Percentiles rank a stretch among this genome's conserved stretches.
Evolutionary conservation across 2,888 invertebrate genomes (phyloP).

Genomic region (Phrixothrix hirtus): DNA sequence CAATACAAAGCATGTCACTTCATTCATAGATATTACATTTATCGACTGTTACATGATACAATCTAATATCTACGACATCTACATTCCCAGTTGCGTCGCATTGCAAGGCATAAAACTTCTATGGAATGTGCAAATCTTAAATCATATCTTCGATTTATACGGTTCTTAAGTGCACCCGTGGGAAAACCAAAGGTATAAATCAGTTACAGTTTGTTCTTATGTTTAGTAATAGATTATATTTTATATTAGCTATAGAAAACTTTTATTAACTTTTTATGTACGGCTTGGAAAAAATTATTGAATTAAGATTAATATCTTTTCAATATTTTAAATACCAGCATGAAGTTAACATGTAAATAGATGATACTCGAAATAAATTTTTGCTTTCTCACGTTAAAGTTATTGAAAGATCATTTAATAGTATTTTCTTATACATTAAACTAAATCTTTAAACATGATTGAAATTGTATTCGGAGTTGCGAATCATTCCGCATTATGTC

Average conservation of each 20-base stretch:
- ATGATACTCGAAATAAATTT: not conserved
- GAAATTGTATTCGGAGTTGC: no score
- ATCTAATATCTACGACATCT: conserved; percentile 22
- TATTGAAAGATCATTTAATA: no score
- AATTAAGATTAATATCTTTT: no score
- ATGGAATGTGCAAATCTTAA: conserved; percentile 34
- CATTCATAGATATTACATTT: conserved; percentile 12
- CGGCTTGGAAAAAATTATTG: not conserved
- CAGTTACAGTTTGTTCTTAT: conserved; percentile 5
- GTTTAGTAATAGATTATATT: no score
- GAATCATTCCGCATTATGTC: no score
- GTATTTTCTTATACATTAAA: no score
- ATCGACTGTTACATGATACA: conserved; percentile 13
- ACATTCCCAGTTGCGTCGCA: conserved; percentile 13
- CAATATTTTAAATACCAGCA: no score
- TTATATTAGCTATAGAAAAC: no score
- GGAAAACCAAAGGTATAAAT: conserved; percentile 29
- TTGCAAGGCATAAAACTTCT: conserved; percentile 26
- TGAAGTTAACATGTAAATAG: not conserved
- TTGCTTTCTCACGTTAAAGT: no score
- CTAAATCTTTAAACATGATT: no score
- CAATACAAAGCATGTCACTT: conserved; percentile 7
- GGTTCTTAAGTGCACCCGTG: conserved; percentile 32
- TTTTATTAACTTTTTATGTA: no score
- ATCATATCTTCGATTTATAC: conserved; percentile 34